Evolutionary conservation across 2,797 vertebrate genomes (phyloP).

Genomic region (Takifugu ocellatus): DNA sequence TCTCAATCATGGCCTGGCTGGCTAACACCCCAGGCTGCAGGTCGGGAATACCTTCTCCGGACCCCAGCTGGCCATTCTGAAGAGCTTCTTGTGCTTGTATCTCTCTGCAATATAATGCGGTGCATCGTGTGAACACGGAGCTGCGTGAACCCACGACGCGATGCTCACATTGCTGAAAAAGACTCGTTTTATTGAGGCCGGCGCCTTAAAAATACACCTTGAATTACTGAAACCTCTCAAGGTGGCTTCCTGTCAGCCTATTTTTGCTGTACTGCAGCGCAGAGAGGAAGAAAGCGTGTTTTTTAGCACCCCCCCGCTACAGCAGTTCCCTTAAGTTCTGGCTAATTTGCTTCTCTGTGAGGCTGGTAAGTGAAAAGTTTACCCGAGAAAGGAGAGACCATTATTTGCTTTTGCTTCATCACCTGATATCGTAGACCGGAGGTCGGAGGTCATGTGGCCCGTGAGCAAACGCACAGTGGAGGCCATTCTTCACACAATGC

Average conservation of each 20-base stretch:
- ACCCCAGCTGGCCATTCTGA: conserved; percentile 86
- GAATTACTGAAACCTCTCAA: too few relatives aligned
- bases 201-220: too few relatives aligned
- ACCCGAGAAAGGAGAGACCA: conserved; percentile 29
- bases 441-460: conserved; percentile 91
- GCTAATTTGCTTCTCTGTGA: conserved; percentile 17
- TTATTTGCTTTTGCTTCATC: conserved; percentile 41
- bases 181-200: too few relatives aligned
- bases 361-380: conserved; percentile 17
- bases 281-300: not conserved
- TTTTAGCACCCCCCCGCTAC: not conserved
- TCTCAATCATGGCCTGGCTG: conserved; percentile 94
- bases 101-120: conserved; percentile 73
- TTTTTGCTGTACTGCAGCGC: not conserved
- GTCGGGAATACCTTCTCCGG: conserved; percentile 84
- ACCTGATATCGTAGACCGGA: conserved; percentile 92
- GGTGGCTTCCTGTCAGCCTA: too few relatives aligned
- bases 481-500: conserved; percentile 92
- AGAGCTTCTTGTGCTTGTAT: conserved; percentile 91
- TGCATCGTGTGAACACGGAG: too few relatives aligned
- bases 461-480: conserved; percentile 95
- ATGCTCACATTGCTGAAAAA: too few relatives aligned
- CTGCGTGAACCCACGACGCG: too few relatives aligned
- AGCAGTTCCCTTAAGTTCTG: conserved; percentile 1
- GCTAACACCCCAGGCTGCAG: conserved; percentile 89